phyloP scores from a whole-genome alignment of 2,888 invertebrate species.

The Cheilosia grossa region DNA sequence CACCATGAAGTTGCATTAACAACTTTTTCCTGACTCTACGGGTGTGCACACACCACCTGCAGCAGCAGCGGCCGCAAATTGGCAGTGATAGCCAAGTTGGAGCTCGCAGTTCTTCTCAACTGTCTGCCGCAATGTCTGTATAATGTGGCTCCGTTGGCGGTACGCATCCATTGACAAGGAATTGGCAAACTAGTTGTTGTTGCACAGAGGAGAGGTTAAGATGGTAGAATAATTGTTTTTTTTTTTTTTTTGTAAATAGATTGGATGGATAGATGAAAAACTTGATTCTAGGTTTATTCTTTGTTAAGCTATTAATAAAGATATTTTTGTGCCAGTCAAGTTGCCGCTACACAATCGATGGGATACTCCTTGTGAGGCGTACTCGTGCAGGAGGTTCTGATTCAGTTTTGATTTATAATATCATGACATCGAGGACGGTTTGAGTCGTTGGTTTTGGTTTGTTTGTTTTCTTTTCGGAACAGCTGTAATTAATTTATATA shows the following conservation, averaged over 20 bases:
- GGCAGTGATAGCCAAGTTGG: constrained; percentile 52
- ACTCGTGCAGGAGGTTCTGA: too few species aligned
- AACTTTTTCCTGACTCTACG: constrained; percentile 71
- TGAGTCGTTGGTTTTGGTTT: too few species aligned
- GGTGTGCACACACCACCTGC: constrained; percentile 64
- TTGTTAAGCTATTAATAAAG: constrained; percentile 57
- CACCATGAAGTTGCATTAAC: constrained; percentile 74
- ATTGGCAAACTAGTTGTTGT: constrained; percentile 52
- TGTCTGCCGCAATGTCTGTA: constrained; percentile 71
- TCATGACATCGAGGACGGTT: too few species aligned
- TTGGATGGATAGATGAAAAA: constrained; percentile 38
- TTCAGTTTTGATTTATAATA: too few species aligned
- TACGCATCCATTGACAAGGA: constrained; percentile 39
- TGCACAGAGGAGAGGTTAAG: constrained; percentile 12
- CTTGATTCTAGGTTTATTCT: constrained; percentile 48
- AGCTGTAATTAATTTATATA: too few species aligned
- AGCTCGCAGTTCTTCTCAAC: constrained; percentile 48
- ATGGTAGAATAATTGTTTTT: neutral
- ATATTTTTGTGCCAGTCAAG: constrained; percentile 41
- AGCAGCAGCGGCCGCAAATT: constrained; percentile 29
- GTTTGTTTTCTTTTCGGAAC: too few species aligned
- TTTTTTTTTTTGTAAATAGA: constrained; percentile 9
- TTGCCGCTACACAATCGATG: constrained; percentile 32
- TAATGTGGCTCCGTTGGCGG: constrained; percentile 46
- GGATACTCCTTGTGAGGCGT: too few species aligned